Percentiles rank a stretch among this genome's conserved stretches.
phyloP scores from a whole-genome alignment of 2,113 vertebrate species.

The Bufo gargarizans region DNA sequence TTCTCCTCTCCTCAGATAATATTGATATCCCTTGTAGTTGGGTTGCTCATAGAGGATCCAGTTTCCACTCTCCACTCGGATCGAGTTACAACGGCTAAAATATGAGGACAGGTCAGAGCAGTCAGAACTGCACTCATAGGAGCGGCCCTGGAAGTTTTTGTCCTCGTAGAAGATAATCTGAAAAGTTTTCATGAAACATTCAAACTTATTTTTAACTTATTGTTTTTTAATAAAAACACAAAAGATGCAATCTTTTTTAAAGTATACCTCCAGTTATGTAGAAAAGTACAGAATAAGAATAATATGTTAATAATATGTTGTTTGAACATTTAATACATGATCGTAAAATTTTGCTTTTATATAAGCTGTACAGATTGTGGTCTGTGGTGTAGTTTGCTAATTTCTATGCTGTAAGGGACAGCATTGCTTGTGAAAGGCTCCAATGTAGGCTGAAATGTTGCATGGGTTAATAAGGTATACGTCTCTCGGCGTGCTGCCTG shows the following conservation, averaged over 20 bases:
- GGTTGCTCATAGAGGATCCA: slow-evolving; percentile 64
- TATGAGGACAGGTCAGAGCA: slow-evolving; percentile 45
- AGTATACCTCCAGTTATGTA: not conserved
- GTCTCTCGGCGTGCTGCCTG: too few species aligned
- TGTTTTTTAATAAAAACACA: not conserved
- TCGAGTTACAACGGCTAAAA: slow-evolving; percentile 54
- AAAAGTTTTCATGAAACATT: not conserved
- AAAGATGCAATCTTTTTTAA: not conserved
- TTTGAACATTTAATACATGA: too few species aligned
- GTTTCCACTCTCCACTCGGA: slow-evolving; percentile 59
- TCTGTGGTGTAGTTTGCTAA: too few species aligned
- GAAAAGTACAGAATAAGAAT: too few species aligned
- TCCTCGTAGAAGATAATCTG: slow-evolving; percentile 65
- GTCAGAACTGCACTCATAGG: slow-evolving; percentile 58
- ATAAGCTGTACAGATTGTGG: too few species aligned
- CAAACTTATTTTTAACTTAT: not conserved
- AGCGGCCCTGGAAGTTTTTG: slow-evolving; percentile 62
- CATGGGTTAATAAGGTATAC: too few species aligned
- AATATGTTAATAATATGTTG: too few species aligned
- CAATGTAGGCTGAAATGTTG: too few species aligned
- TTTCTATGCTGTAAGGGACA: too few species aligned
- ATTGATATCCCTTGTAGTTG: slow-evolving; percentile 47
- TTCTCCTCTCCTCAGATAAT: slow-evolving; percentile 60
- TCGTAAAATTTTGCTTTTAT: too few species aligned
- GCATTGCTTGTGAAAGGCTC: too few species aligned